Evolutionary conservation across 2,113 vertebrate species (phyloP), one percentile per base, ranked within the genome.

Genomic region (Laterallus jamaicensis): DNA sequence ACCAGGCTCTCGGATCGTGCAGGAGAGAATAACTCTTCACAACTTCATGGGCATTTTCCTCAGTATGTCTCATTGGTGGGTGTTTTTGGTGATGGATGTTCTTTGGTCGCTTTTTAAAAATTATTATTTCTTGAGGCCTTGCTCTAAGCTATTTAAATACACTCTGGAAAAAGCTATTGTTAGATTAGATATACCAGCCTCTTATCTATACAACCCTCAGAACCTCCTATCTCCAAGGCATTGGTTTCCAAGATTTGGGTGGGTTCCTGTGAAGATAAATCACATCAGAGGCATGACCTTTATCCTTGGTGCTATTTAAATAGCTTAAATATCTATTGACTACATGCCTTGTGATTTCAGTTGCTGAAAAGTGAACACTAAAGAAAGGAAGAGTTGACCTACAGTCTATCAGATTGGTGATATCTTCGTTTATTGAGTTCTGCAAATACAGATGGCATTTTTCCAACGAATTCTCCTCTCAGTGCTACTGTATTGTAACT

Each of bases 221-320:
- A 96, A 96, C 95, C 94, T 95, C 79, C 93, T 95, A 50, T 97
- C 97, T 97, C 95, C 95, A 92, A 96, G 93, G 94, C 88, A 77
- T 47, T 75, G 71, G 95, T 96, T 96, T 97, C 94, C 95, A 94
- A 95, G 94, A 92, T 93, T 95, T 94, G 96, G 76, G 87, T 93
- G 86, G 88, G 70, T 95, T 95, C 93, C 96, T 98, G 95, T 92
- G 94, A 97, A 97, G 95, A 97, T 96, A 98, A 96, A 93, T 97
- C 59, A 75, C 78, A 97, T 95, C 78, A 97, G 44, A 95, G 82
- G 71, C 86, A 96, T 68, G 95, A 95, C 95, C 91, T 75, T 94
- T 95, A 86, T 94, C 88, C 87, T 95, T 75, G 70, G 80, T 91
- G 62, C 62, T 94, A n/a, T 92, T 92, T 95, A 97, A 95, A 95